Evolutionary conservation across 2,888 invertebrate genomes (phyloP).

Genomic region (Exephanes ischioxanthus): DNA sequence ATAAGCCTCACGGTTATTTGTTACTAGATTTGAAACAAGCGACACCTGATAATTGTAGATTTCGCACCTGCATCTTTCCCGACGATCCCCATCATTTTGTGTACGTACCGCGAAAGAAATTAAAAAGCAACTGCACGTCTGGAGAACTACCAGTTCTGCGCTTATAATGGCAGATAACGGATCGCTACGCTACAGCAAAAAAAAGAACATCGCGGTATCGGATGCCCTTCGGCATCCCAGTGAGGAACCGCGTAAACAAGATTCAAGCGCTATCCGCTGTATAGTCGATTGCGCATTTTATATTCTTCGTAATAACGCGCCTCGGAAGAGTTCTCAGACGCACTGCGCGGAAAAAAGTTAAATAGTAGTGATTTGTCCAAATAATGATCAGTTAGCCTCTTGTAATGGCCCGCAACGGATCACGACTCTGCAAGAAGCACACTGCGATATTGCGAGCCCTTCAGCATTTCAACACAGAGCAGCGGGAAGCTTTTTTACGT

Average conservation of each 20-base stretch:
- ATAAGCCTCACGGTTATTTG: background rate
- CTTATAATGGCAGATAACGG: background rate
- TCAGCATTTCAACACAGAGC: no score
- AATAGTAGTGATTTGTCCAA: no score
- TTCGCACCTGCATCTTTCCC: background rate
- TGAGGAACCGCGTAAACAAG: background rate
- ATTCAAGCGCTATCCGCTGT: background rate
- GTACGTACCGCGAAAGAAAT: background rate
- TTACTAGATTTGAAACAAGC: background rate
- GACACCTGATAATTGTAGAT: background rate
- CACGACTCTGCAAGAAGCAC: no score
- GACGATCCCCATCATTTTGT: constrained; percentile 1
- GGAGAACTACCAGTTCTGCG: background rate
- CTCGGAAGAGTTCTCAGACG: no score
- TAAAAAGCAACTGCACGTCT: background rate
- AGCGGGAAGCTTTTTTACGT: no score
- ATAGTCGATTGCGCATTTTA: no score
- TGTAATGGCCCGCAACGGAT: no score
- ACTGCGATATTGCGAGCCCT: no score
- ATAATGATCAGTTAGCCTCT: no score
- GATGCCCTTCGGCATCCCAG: background rate
- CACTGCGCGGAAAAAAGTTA: no score
- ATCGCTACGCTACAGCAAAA: background rate
- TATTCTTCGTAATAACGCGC: no score
- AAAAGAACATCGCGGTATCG: background rate